These are phyloP conservation scores for Rissa tridactyla DNA, from an alignment of 2,113 vertebrate genomes.

Conservation along the genomic window DNA sequence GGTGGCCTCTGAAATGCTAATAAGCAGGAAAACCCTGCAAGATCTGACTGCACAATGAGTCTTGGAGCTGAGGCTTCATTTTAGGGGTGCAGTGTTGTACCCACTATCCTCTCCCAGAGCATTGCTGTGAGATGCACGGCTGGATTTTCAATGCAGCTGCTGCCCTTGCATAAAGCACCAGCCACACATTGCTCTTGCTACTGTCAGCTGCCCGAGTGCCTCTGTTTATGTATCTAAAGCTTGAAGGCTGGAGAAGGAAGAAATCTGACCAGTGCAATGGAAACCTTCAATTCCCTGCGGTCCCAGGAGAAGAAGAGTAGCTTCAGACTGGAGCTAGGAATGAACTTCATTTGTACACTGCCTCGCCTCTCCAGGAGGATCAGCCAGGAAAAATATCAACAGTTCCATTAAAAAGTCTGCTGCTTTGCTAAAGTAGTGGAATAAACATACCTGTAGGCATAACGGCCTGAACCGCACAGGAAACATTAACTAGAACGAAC, in stretches of 20 bases:
- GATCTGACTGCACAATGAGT: neutral
- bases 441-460: slow-evolving; percentile 72
- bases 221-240: slow-evolving; percentile 22
- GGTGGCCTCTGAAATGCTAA: neutral
- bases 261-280: slow-evolving; percentile 66
- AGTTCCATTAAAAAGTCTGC: slow-evolving; percentile 76
- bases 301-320: slow-evolving; percentile 38
- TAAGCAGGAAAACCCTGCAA: neutral
- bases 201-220: neutral
- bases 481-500: slow-evolving; percentile 58
- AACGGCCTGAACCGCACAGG: slow-evolving; percentile 53
- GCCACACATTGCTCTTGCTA: neutral
- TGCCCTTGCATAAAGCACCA: neutral
- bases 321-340: slow-evolving; percentile 34
- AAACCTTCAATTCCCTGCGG: slow-evolving; percentile 48
- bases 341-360: neutral
- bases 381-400: slow-evolving; percentile 75
- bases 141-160: neutral
- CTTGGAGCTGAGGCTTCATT: neutral
- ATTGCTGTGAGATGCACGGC: neutral
- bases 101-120: neutral
- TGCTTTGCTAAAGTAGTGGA: slow-evolving; percentile 64
- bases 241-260: slow-evolving; percentile 46
- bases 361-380: slow-evolving; percentile 40
- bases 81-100: neutral